A percentile compares a stretch with the other conserved stretches of the same genome.
Conservation (phyloP, 2,888 invertebrate species). For the Drosophila ezoana region DNA sequence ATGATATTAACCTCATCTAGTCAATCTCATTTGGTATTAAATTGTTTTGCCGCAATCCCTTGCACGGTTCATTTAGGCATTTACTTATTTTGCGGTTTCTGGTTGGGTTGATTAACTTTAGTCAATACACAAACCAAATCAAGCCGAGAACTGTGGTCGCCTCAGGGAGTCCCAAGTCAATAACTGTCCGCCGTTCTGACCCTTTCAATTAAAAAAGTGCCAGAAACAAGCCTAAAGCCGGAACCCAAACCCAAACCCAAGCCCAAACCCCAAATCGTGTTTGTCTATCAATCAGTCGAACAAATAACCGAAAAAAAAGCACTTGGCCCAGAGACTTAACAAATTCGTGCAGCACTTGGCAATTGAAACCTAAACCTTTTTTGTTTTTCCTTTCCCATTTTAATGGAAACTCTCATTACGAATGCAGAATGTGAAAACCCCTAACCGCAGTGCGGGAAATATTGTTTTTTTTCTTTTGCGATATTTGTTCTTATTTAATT, state of each 20-base stretch:
- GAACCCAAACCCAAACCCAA: conserved; percentile 5
- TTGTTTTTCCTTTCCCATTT: conserved; percentile 12
- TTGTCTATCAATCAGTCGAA: conserved; percentile 74
- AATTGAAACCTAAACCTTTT: conserved; percentile 66
- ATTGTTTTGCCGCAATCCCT: conserved; percentile 21
- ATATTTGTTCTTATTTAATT: conserved; percentile 40
- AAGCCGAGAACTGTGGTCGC: conserved; percentile 7
- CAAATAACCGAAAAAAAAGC: conserved; percentile 49
- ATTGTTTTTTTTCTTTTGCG: neutral
- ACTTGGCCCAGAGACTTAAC: conserved; percentile 48
- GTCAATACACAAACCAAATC: conserved; percentile 38
- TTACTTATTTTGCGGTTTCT: conserved; percentile 42
- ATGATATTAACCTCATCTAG: neutral
- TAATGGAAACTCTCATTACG: conserved; percentile 59
- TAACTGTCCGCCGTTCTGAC: conserved; percentile 31
- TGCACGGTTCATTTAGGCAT: conserved; percentile 43
- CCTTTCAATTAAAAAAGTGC: conserved; percentile 68
- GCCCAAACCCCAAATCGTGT: conserved; percentile 36
- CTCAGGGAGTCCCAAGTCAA: neutral
- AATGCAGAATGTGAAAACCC: conserved; percentile 56
- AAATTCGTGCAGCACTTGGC: conserved; percentile 48
- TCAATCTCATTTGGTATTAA: conserved; percentile 33
- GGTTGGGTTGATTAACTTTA: conserved; percentile 47
- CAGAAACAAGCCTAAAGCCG: conserved; percentile 29
- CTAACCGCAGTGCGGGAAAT: conserved; percentile 17